phyloP scores from a whole-genome alignment of 2,888 invertebrate genomes.

The Scaptomyza caliginosa region DNA sequence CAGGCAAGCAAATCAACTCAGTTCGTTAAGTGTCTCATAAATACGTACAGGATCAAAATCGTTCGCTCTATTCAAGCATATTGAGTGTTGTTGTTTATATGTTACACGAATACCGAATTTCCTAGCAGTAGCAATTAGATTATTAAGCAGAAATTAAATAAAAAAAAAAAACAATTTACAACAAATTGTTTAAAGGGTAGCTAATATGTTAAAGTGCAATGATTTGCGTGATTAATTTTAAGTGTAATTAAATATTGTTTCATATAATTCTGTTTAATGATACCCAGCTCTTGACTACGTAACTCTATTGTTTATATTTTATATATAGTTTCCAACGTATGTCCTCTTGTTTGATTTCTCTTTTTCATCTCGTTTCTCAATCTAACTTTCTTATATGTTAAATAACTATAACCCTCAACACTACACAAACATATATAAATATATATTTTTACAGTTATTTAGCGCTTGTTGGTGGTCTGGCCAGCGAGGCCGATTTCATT shows the following conservation, averaged over 20 bases:
- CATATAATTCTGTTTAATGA: not conserved
- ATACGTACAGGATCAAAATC: not conserved
- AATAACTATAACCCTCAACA: constrained; percentile 40
- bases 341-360: not conserved
- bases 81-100: constrained; percentile 3
- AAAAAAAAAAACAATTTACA: not conserved
- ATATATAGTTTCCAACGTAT: not conserved
- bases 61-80: constrained; percentile 13
- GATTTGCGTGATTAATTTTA: not conserved
- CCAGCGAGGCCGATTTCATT: constrained; percentile 93
- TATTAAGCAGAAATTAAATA: not conserved
- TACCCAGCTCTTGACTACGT: not conserved
- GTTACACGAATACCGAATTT: not conserved
- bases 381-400: constrained; percentile 12
- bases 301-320: not conserved
- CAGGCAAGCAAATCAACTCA: constrained; percentile 88
- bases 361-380: not conserved
- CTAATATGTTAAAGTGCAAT: too few relatives aligned
- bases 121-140: not conserved
- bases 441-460: constrained; percentile 88
- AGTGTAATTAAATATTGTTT: not conserved
- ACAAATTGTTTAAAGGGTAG: not conserved
- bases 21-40: constrained; percentile 41
- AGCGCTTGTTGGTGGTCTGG: constrained; percentile 92
- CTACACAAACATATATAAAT: constrained; percentile 20